phyloP scores from a whole-genome alignment of 2,888 invertebrate species.

The Hoplodrina blanda region DNA sequence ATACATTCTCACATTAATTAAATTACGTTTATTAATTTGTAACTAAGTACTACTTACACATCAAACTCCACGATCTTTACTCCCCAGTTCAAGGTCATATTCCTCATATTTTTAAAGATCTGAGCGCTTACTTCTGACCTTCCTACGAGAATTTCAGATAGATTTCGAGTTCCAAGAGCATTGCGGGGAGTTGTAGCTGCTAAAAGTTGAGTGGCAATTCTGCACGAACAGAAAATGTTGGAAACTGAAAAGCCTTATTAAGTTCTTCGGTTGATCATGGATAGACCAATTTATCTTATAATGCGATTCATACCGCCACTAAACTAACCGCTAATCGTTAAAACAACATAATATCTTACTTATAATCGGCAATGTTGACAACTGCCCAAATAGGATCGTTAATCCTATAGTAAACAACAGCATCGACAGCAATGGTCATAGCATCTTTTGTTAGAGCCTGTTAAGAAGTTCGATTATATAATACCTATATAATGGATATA shows the following conservation, averaged over 20 bases:
- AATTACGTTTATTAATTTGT: too few relatives aligned
- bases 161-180: conserved; percentile 96
- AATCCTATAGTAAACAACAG: conserved; percentile 94
- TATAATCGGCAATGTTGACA: conserved; percentile 80
- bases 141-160: conserved; percentile 96
- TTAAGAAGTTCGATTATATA: conserved; percentile 7
- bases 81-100: conserved; percentile 96
- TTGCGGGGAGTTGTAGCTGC: conserved; percentile 96
- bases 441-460: conserved; percentile 92
- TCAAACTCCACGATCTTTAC: conserved; percentile 96
- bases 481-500: too few relatives aligned
- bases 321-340: too few relatives aligned
- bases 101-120: conserved; percentile 94
- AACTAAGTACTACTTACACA: conserved; percentile 91
- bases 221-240: conserved; percentile 68
- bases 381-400: conserved; percentile 93
- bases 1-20: too few relatives aligned
- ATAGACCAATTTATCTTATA: too few relatives aligned
- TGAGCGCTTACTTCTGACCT: conserved; percentile 95
- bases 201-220: conserved; percentile 93
- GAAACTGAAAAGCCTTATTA: neutral
- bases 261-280: neutral
- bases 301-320: neutral
- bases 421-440: conserved; percentile 97
- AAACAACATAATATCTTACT: conserved; percentile 61